Evolutionary conservation across 2,888 invertebrate genomes (phyloP), one percentile per base, ranked within the genome.

Genomic region (Apodemia mormo): DNA sequence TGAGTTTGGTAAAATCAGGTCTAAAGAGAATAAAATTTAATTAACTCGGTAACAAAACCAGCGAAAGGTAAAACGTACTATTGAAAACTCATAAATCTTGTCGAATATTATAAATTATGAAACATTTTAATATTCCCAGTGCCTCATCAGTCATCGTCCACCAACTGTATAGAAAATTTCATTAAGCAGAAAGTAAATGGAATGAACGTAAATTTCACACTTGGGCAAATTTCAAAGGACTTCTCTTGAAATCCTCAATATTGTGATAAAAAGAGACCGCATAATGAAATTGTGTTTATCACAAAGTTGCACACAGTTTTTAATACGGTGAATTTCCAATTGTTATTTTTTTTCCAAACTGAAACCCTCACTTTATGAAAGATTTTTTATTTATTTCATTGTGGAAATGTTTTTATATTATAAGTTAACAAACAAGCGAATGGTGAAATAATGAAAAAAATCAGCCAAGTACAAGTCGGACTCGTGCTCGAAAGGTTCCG

Each of bases 201-300:
- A 84, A 86, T 81, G 87, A 85, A 85, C 82, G 81, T 76, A 82
- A 86, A 89, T 91, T 90, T 88, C 77, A 88, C 89, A 88, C 88
- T 89, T 73, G 86, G 83, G 84, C 83, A 85, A 83, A 81, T 87
- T 85, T 86, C 85, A 88, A 90, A 90, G 86, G 86, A 83, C 81
- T 82, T 83, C 78, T 81, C 80, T 83, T 80, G 79, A 79, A 86
- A 85, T 85, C 86, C 85, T 86, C 85, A 80, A 87, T 87, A 86
- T 85, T 85, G 83, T 82, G 80, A 81, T 86, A 80, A 84, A 85
- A 83, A 83, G 82, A 87, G 81, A 87, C 85, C 85, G 86, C 85
- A 81, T 83, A 83, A 86, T 87, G 83, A 85, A 86, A 87, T 86
- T 85, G 81, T 86, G 78, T 87, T 88, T 85, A 85, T 82, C 81